Base-by-base conservation (phyloP, 2,113 vertebrate genomes). In the Labrus mixtus region DNA sequence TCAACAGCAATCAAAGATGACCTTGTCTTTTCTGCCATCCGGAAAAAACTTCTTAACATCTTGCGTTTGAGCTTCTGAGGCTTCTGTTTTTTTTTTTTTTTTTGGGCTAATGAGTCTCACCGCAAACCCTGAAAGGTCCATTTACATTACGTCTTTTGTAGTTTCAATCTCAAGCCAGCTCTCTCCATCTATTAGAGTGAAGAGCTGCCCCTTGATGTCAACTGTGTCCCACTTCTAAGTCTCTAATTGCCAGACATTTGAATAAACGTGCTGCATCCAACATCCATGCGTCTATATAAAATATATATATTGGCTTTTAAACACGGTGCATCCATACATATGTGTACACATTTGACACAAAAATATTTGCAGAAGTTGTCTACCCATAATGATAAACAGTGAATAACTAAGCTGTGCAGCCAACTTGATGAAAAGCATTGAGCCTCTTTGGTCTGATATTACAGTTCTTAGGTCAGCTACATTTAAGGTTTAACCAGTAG, bases 91-190 rank as follows among this genome's bases (percentile, higher is more conserved):
- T 63, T 33, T 3, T 76, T 69, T 61, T 80, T 86, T 81, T 82
- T 63, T 33, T 3, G 73, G 62, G 74, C 78, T 88, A 89, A 90
- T 89, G 84, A 90, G 67, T 73, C 70, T 73, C 61, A 58, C 29
- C 62, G 68, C 39, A 53, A 72, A 63, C 55, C 46, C 36, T 81
- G 45, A 75, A 50, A 74, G 13, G 43, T 45, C 61, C 68, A 45
- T 73, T 72, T 36, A 73, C 48, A 75, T 69, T 36, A 17, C 61
- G 68, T 73, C 56, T 63, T 85, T 67, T 65, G 51, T 68, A 68
- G 64, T 8, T 43, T 41, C 39, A n/a, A 65, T 68, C 23, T 69
- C 46, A 33, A 45, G 37, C 56, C 12, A 25, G 67, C 55, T 61
- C 68, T 33, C 54, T 33, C 54, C 33, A 48, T 25, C 43, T 70